phyloP scores from a whole-genome alignment of 2,888 invertebrate genomes.

The Achlya flavicornis region DNA sequence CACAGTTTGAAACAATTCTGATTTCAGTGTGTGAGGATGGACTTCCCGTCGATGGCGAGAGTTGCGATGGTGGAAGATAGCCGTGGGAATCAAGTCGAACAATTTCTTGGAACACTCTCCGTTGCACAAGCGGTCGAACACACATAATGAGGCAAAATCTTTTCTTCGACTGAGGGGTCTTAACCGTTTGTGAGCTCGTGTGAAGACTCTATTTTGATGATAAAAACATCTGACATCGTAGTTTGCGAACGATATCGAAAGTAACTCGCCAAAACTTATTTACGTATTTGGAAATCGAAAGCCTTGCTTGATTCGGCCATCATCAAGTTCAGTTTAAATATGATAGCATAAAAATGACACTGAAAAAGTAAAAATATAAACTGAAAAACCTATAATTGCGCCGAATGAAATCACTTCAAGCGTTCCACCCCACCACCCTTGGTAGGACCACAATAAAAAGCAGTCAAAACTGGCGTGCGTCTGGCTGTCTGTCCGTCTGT shows the following conservation, averaged over 20 bases:
- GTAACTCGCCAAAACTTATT: background rate
- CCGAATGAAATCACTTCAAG: constrained; percentile 51
- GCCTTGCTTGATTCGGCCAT: background rate
- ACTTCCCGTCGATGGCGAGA: no score
- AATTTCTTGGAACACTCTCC: no score
- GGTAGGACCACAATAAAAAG: constrained; percentile 52
- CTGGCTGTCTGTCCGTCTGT: constrained; percentile 74
- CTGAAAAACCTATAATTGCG: background rate
- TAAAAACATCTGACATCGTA: background rate
- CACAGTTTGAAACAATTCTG: no score
- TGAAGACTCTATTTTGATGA: no score
- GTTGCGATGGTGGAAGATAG: no score
- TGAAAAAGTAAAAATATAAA: background rate
- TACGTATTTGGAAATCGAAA: background rate
- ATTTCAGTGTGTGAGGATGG: no score
- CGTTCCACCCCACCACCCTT: constrained; percentile 34
- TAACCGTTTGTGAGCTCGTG: no score
- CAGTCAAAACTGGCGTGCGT: constrained; percentile 58
- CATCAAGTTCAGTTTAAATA: background rate
- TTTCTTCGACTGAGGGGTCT: no score
- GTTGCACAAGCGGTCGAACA: no score
- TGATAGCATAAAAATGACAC: background rate
- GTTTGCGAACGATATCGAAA: background rate
- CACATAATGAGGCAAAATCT: no score
- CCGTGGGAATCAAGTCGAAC: no score